Base-by-base conservation (phyloP, 2,113 vertebrate species). In the Tachycineta bicolor region DNA sequence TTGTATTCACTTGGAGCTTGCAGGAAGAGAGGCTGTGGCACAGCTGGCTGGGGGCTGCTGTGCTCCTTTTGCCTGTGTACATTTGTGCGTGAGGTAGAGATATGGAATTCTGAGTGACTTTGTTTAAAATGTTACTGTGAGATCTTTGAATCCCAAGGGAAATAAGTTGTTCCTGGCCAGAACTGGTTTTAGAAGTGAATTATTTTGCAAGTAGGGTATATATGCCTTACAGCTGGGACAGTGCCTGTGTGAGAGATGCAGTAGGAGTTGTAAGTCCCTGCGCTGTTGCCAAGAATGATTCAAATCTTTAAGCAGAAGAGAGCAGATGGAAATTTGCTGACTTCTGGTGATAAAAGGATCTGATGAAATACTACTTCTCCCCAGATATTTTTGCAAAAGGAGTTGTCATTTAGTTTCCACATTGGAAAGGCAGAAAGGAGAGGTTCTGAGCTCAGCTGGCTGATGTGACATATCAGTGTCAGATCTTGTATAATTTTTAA, bases 301-400 rank as follows among this genome's bases (percentile, higher is more conserved):
- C 65, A 93, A 77, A 74, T 63, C 47, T 67, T 90, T 89, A 56
- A 60, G 47, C n/a, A 65, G 84, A 77, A 83, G 47, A 81, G 28
- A 88, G 28, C 74, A 96, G 83, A 87, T 89, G 83, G 80, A 81
- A 85, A 75, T 91, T 43, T 73, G 70, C 88, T 96, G 91, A 86
- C 49, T 91, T 86, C 11, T 78, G 21, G 7, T 77, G 62, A 56
- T 82, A 65, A 89, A 87, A 79, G 8, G 43, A 87, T 47, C 55
- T 71, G 67, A 81, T 83, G 41, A 90, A 77, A 37, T 74, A 34
- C 77, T 93, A 1, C 64, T 84, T 88, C 44, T 95, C 64, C 41
- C 37, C 31, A 80, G 53, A 91, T 84, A 87, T 22, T 78, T 93
- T 83, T 87, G 69, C 58, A 53, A 44, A 67, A 80, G 8, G 26